Percentiles rank a stretch among this genome's conserved stretches.
Evolutionary conservation across 1,140 invertebrate genomes (phyloP).

Genomic region (Camponotus vicinus): DNA sequence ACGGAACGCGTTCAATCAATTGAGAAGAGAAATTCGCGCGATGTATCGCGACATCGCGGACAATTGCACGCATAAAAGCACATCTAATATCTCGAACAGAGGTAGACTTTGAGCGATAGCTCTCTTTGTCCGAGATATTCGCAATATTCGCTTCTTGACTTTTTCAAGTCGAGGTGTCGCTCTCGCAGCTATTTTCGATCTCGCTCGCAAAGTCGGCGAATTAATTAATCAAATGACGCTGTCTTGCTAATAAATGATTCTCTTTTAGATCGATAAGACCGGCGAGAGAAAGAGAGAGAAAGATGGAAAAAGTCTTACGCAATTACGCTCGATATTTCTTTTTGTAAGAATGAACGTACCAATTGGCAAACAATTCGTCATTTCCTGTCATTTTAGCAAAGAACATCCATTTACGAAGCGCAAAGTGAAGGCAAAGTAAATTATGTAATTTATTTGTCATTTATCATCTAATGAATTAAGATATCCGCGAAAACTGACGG

Average conservation of each 20-base stretch:
- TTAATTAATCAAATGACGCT: conserved; percentile 65
- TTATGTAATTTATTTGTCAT: conserved; percentile 49
- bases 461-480: conserved; percentile 56
- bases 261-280: conserved; percentile 1
- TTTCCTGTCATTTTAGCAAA: background rate
- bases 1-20: background rate
- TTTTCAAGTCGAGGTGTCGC: background rate
- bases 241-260: conserved; percentile 58
- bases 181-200: conserved; percentile 3
- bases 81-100: conserved; percentile 51
- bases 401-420: background rate
- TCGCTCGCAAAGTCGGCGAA: conserved; percentile 8
- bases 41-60: conserved; percentile 35
- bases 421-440: background rate
- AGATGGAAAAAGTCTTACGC: background rate
- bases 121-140: background rate
- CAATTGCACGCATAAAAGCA: conserved; percentile 50
- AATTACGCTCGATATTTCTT: background rate
- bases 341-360: background rate
- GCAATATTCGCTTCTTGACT: background rate
- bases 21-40: background rate
- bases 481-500: conserved; percentile 17
- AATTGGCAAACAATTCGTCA: conserved; percentile 30
- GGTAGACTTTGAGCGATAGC: conserved; percentile 46
- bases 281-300: background rate